Evolutionary conservation across 2,797 vertebrate genomes (phyloP).

Genomic region (Peromyscus nudipes): DNA sequence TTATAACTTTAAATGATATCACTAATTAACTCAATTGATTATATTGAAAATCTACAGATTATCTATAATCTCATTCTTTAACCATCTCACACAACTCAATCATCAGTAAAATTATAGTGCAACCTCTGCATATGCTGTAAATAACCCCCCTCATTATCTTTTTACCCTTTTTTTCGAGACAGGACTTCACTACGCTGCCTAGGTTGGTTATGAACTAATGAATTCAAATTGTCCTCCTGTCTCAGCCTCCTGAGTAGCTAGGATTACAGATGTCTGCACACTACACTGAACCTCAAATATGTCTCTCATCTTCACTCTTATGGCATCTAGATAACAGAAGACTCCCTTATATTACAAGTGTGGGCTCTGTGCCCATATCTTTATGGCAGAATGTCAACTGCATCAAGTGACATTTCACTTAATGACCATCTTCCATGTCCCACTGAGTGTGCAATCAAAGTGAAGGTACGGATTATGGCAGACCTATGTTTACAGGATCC

Average conservation of each 20-base stretch:
- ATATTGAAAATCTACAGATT: neutral
- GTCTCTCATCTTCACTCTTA: neutral
- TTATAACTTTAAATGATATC: neutral
- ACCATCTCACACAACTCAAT: neutral
- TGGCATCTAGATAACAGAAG: neutral
- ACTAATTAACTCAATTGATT: constrained; percentile 31
- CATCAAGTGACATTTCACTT: neutral
- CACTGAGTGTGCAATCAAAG: neutral
- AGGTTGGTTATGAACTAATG: neutral
- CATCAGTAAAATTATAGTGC: neutral
- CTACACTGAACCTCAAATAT: neutral
- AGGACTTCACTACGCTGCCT: neutral
- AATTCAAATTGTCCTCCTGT: neutral
- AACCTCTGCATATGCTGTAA: neutral
- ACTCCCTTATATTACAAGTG: neutral
- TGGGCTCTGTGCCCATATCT: neutral
- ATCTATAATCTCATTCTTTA: constrained; percentile 6
- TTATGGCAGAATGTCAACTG: neutral
- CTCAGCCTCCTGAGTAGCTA: neutral
- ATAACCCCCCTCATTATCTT: neutral
- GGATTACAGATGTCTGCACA: neutral
- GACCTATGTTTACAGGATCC: neutral
- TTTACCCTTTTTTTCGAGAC: neutral
- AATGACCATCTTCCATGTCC: neutral
- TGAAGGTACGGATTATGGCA: neutral